Conservation (phyloP, 2,797 vertebrate genomes). For the Amblyraja radiata region DNA sequence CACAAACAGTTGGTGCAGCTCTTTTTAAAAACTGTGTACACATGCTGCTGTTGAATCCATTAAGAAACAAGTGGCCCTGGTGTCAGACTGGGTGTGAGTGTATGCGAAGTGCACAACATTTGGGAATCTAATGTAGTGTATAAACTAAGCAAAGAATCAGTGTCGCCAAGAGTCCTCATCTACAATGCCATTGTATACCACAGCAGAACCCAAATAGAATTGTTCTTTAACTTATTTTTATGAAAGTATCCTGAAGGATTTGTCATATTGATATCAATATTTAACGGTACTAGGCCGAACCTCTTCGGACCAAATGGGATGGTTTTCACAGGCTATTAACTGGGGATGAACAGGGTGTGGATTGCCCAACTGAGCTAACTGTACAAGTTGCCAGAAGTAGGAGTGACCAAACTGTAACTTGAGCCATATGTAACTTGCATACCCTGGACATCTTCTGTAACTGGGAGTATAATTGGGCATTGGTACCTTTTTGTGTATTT, state of each 20-base stretch:
- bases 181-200: background rate
- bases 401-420: background rate
- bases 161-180: background rate
- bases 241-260: background rate
- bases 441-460: background rate
- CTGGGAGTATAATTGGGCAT: background rate
- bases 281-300: background rate
- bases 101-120: background rate
- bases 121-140: background rate
- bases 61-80: background rate
- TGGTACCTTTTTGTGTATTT: background rate
- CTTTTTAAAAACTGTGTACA: background rate
- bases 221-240: conserved; percentile 8
- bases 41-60: background rate
- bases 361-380: background rate
- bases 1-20: background rate
- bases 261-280: background rate
- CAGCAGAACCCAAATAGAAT: conserved; percentile 28
- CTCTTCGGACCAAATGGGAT: background rate
- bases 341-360: background rate
- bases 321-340: background rate
- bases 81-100: background rate
- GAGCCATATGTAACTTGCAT: background rate
- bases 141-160: background rate
- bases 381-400: background rate